These are phyloP conservation scores for Neodiprion virginianus DNA, from an alignment of 1,140 invertebrate genomes.

Conservation along the genomic window DNA sequence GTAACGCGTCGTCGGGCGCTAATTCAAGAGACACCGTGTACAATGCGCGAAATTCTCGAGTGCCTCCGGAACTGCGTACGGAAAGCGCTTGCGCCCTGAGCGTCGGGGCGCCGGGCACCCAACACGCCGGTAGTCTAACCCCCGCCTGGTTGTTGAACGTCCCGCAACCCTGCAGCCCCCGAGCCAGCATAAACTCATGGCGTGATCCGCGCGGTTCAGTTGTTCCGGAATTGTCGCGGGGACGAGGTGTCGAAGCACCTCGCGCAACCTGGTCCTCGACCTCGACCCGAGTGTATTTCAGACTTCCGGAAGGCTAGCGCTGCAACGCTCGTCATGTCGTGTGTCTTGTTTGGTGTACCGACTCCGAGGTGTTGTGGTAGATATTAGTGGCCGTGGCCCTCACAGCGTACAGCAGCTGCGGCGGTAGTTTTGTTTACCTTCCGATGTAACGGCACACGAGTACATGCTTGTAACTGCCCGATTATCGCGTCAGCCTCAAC, in stretches of 20 bases:
- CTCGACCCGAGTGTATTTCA: not conserved
- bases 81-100: not conserved
- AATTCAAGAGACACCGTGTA: slow-evolving; percentile 2
- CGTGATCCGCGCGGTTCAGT: slow-evolving; percentile 3
- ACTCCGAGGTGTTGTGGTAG: not conserved
- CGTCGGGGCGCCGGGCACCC: not conserved
- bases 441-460: too few relatives aligned
- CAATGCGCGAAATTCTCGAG: not conserved
- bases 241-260: slow-evolving; percentile 1
- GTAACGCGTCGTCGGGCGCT: not conserved
- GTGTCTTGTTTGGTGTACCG: slow-evolving; percentile 1
- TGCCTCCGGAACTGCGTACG: not conserved
- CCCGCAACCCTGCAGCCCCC: not conserved
- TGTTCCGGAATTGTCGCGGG: not conserved
- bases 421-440: too few relatives aligned
- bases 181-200: not conserved
- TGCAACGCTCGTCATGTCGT: not conserved
- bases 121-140: slow-evolving; percentile 2
- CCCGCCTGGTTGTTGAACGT: not conserved
- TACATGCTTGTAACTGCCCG: too few relatives aligned
- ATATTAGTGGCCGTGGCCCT: not conserved
- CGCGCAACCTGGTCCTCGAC: not conserved
- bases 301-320: too few relatives aligned
- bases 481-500: too few relatives aligned
- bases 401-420: too few relatives aligned